These are phyloP conservation scores for Platyrinchus mystaceus DNA, from an alignment of 2,797 vertebrate species.

Conservation along the genomic window DNA sequence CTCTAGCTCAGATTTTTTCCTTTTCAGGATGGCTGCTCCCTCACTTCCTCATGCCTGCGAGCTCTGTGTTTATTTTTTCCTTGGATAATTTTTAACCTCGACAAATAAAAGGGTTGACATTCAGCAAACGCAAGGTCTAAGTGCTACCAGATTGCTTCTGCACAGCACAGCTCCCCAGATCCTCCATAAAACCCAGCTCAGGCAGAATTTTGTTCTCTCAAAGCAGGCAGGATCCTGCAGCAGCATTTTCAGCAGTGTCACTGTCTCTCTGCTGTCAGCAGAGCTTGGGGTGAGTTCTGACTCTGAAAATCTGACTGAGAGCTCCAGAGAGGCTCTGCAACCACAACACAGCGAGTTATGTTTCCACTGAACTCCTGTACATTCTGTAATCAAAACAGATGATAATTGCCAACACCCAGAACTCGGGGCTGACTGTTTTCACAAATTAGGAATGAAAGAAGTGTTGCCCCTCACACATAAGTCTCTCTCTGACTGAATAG, in stretches of 20 bases:
- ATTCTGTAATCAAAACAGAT: background rate
- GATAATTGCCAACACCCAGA: background rate
- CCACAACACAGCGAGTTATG: background rate
- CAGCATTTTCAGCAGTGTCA: background rate
- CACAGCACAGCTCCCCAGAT: background rate
- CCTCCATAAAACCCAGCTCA: background rate
- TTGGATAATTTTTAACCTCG: slow-evolving; percentile 11
- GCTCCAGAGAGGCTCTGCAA: background rate
- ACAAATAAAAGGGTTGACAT: background rate
- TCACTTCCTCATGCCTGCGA: slow-evolving; percentile 1
- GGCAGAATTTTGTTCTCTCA: background rate
- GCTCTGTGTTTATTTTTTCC: slow-evolving; percentile 23
- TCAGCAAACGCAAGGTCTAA: background rate
- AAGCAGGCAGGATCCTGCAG: background rate
- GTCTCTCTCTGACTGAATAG: background rate
- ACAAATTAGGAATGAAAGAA: background rate
- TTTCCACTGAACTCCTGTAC: background rate
- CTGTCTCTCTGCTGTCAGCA: background rate
- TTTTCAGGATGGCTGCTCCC: background rate
- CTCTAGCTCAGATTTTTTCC: background rate
- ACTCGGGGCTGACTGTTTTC: background rate
- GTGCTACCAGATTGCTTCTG: background rate
- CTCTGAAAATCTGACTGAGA: background rate
- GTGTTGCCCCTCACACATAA: background rate
- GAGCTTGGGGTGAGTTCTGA: background rate